phyloP scores from a whole-genome alignment of 2,888 invertebrate genomes.

The Cosmopolites sordidus region DNA sequence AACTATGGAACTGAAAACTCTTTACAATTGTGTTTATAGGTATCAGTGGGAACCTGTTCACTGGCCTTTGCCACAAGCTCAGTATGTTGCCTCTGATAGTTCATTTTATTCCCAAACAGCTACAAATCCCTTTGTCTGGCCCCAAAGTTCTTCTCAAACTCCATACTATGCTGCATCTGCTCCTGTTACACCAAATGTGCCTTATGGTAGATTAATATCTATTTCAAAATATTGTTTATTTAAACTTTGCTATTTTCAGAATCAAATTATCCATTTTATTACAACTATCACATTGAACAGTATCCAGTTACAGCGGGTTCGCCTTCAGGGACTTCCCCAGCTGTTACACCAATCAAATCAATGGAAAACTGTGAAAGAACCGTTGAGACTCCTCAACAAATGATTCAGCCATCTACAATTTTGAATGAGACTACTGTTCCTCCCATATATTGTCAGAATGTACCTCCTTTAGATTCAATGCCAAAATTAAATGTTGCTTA shows the following conservation, averaged over 20 bases:
- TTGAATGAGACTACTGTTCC: slow-evolving; percentile 8
- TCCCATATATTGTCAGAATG: slow-evolving; percentile 3
- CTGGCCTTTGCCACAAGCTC: slow-evolving; percentile 14
- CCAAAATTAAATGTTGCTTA: slow-evolving; percentile 18
- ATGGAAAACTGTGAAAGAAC: slow-evolving; percentile 23
- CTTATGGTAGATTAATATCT: slow-evolving; percentile 33
- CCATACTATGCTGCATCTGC: slow-evolving; percentile 35
- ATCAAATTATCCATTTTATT: slow-evolving; percentile 33
- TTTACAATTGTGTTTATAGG: slow-evolving; percentile 4
- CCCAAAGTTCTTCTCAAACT: slow-evolving; percentile 28
- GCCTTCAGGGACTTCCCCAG: slow-evolving; percentile 9
- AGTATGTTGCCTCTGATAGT: slow-evolving; percentile 11
- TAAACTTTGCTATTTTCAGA: slow-evolving; percentile 27
- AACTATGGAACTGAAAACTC: no score
- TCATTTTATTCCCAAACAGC: slow-evolving; percentile 16
- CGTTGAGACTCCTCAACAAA: slow-evolving; percentile 20
- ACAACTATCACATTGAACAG: slow-evolving; percentile 35
- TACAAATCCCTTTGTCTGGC: slow-evolving; percentile 32
- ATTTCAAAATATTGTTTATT: background rate
- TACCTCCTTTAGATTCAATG: background rate
- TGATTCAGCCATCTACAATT: slow-evolving; percentile 16
- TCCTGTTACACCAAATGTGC: slow-evolving; percentile 37
- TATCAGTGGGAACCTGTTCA: slow-evolving; percentile 21
- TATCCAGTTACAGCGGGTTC: slow-evolving; percentile 13
- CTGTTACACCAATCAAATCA: slow-evolving; percentile 10